Percentiles rank a stretch among this genome's conserved stretches.
phyloP scores from a whole-genome alignment of 2,113 vertebrate species.

The Anguilla rostrata region DNA sequence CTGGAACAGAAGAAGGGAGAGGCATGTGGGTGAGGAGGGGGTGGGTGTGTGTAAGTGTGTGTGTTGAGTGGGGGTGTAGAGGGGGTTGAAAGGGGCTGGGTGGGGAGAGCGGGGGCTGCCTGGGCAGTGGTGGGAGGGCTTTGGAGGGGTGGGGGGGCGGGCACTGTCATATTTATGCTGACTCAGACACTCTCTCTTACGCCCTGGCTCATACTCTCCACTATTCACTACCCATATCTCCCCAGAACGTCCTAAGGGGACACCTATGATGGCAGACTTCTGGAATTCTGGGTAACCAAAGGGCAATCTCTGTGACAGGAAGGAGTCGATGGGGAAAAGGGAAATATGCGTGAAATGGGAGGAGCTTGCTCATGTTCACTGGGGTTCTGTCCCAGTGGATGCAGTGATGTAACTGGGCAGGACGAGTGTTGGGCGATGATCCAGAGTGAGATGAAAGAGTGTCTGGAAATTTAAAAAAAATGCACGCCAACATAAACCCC shows the following conservation, averaged over 20 bases:
- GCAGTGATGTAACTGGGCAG: neutral
- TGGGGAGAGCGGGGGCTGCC: constrained; percentile 15
- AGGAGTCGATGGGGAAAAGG: neutral
- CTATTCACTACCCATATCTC: neutral
- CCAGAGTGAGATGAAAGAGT: constrained; percentile 60
- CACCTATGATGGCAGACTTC: neutral
- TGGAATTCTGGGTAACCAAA: neutral
- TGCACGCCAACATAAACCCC: constrained; percentile 56
- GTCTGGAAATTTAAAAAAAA: constrained; percentile 52
- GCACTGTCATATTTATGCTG: constrained; percentile 52
- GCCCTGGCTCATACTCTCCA: neutral
- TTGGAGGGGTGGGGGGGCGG: constrained; percentile 41
- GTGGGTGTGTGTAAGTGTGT: constrained; percentile 52
- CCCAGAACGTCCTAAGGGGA: neutral
- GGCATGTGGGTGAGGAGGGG: constrained; percentile 75
- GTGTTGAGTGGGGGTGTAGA: constrained; percentile 40
- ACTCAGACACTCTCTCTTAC: constrained; percentile 36
- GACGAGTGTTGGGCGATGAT: neutral
- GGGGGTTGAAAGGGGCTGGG: constrained; percentile 19
- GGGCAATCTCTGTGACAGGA: neutral
- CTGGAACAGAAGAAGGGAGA: constrained; percentile 92
- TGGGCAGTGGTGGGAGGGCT: constrained; percentile 40
- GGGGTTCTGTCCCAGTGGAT: neutral
- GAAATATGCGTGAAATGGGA: neutral
- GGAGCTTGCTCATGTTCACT: neutral